phyloP scores from a whole-genome alignment of 2,113 vertebrate genomes.

The Eclectus roratus region DNA sequence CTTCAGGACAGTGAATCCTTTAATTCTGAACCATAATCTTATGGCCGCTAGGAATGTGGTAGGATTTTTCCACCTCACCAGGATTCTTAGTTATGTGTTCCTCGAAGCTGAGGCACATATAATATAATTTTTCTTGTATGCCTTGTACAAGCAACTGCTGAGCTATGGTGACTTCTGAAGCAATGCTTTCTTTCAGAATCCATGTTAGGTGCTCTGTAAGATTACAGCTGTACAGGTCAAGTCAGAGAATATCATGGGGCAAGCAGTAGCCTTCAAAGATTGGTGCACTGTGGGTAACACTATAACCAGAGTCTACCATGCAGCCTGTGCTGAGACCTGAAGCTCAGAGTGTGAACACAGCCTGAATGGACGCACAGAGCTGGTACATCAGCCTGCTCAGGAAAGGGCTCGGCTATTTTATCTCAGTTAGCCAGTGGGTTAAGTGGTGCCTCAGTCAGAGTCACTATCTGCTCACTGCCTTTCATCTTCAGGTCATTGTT shows the following conservation, averaged over 20 bases:
- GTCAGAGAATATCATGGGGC: slow-evolving; percentile 11
- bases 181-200: slow-evolving; percentile 69
- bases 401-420: slow-evolving; percentile 33
- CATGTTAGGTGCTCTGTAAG: slow-evolving; percentile 71
- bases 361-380: slow-evolving; percentile 55
- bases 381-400: slow-evolving; percentile 44
- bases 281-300: slow-evolving; percentile 41
- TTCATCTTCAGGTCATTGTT: slow-evolving; percentile 36
- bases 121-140: slow-evolving; percentile 41
- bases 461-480: neutral
- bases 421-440: slow-evolving; percentile 25
- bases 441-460: slow-evolving; percentile 51
- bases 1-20: slow-evolving; percentile 60
- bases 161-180: slow-evolving; percentile 54
- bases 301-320: slow-evolving; percentile 1
- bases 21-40: slow-evolving; percentile 46
- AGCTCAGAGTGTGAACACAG: slow-evolving; percentile 51
- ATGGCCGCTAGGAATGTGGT: slow-evolving; percentile 53
- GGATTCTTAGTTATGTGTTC: slow-evolving; percentile 42
- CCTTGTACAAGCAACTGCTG: slow-evolving; percentile 24
- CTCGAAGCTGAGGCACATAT: slow-evolving; percentile 29
- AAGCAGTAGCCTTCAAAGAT: slow-evolving; percentile 62
- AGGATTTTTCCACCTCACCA: slow-evolving; percentile 6
- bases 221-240: slow-evolving; percentile 43
- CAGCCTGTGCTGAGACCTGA: slow-evolving; percentile 47